A percentile compares a stretch with the other conserved stretches of the same genome.
Evolutionary conservation across 37 sponge, comb jelly and placozoan genomes (phyloP).

Genomic region (Halichondria panicea): DNA sequence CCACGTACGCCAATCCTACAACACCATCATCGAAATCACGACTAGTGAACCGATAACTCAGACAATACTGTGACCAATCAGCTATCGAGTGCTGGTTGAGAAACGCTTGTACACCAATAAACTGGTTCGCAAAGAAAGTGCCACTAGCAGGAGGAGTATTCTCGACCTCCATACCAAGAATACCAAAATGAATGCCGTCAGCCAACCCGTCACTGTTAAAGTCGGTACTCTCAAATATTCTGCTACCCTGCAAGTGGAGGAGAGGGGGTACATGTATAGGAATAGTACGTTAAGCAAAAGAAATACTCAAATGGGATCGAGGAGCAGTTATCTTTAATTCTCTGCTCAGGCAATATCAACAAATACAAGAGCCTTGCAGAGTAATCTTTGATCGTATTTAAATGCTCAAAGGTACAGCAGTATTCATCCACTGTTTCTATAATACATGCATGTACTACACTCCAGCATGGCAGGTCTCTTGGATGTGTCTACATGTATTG

Average conservation of each 20-base stretch:
- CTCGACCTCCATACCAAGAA: slow-evolving; percentile 13
- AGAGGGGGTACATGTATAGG: no score
- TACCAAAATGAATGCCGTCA: slow-evolving; percentile 57
- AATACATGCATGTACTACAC: no score
- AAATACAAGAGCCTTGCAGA: no score
- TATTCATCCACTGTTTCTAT: no score
- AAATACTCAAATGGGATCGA: no score
- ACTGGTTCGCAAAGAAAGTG: slow-evolving; percentile 16
- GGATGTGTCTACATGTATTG: no score
- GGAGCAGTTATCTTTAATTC: no score
- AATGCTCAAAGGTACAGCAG: no score
- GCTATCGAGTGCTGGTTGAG: slow-evolving; percentile 61
- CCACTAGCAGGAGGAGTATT: background rate
- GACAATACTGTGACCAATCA: slow-evolving; percentile 68
- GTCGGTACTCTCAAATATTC: slow-evolving; percentile 47
- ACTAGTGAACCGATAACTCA: slow-evolving; percentile 82
- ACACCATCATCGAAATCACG: slow-evolving; percentile 93
- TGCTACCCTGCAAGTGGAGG: slow-evolving; percentile 14
- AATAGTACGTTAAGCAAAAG: no score
- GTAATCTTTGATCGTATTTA: no score
- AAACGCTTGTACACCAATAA: slow-evolving; percentile 80
- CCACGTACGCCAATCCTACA: slow-evolving; percentile 89
- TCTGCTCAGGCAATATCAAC: no score
- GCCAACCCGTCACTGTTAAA: slow-evolving; percentile 11
- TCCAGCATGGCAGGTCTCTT: no score